These are phyloP conservation scores for Stictonetta naevosa DNA, from an alignment of 2,113 vertebrate genomes.

Conservation along the genomic window DNA sequence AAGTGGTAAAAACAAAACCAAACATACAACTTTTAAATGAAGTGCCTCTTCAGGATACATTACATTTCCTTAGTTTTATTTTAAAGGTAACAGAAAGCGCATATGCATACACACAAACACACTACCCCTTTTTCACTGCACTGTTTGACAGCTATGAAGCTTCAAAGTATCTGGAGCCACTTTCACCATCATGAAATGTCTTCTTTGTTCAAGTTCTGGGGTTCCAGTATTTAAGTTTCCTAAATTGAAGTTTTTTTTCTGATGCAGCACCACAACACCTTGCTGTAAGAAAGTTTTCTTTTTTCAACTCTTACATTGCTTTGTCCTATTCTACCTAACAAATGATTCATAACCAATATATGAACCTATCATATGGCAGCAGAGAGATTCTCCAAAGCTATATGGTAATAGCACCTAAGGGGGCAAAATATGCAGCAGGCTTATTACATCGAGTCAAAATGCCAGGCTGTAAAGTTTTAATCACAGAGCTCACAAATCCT, in stretches of 20 bases:
- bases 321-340: not conserved
- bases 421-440: not conserved
- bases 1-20: not conserved
- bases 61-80: not conserved
- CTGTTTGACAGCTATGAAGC: not conserved
- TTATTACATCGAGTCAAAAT: not conserved
- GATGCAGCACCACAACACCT: not conserved
- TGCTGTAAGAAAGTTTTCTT: not conserved
- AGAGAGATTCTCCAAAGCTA: not conserved
- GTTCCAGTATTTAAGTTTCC: not conserved
- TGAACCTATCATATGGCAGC: not conserved
- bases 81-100: not conserved
- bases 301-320: not conserved
- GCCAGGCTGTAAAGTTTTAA: not conserved
- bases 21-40: not conserved
- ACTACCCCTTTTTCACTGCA: not conserved
- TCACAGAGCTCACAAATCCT: not conserved
- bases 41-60: not conserved
- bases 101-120: fast-evolving
- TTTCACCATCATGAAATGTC: not conserved
- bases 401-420: not conserved
- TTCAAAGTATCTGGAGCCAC: not conserved
- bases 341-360: not conserved
- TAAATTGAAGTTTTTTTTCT: not conserved
- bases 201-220: not conserved